Percentiles rank a stretch among this genome's conserved stretches.
Conservation (phyloP, 2,113 vertebrate species). For the Sander lucioperca region DNA sequence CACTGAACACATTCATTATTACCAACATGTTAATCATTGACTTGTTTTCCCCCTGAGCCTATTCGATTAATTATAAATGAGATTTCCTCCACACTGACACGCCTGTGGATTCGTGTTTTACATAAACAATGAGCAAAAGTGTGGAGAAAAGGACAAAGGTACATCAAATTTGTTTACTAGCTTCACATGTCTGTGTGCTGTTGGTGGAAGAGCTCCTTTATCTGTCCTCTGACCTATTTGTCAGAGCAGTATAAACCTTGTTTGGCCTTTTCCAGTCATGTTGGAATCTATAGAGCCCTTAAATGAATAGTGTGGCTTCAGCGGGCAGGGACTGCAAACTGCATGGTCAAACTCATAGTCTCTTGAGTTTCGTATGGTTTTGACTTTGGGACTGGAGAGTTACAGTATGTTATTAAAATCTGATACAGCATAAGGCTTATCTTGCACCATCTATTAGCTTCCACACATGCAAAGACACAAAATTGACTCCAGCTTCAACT, state of each 20-base stretch:
- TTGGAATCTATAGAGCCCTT: constrained; percentile 13
- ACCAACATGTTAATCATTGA: constrained; percentile 27
- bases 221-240: constrained; percentile 27
- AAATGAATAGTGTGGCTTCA: constrained; percentile 5
- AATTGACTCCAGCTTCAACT: background rate
- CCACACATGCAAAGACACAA: background rate
- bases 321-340: background rate
- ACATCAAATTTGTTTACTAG: background rate
- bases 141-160: background rate
- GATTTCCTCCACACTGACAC: background rate
- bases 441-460: background rate
- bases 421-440: background rate
- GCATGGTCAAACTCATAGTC: background rate
- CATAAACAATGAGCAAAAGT: constrained; percentile 10
- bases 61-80: constrained; percentile 12
- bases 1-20: background rate
- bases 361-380: background rate
- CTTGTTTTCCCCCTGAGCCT: constrained; percentile 24
- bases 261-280: constrained; percentile 15
- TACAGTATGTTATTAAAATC: background rate
- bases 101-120: background rate
- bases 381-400: background rate
- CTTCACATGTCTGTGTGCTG: background rate
- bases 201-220: background rate
- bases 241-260: constrained; percentile 14